Conservation (phyloP, 2,113 vertebrate species). For the Bufo gargarizans region DNA sequence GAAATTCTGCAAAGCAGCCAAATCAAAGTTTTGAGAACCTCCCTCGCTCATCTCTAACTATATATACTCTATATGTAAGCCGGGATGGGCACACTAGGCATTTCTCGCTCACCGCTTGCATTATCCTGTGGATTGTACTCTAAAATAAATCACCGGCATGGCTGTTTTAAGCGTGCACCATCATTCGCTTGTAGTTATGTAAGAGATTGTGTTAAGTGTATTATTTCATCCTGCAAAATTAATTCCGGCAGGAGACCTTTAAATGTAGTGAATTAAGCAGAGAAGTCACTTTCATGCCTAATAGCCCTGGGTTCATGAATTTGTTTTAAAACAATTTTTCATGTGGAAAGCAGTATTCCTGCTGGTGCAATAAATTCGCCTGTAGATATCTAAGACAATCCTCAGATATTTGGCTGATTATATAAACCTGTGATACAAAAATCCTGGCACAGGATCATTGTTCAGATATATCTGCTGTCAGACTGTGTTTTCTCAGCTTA, state of each 20-base stretch:
- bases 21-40: too few relatives aligned
- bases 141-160: background rate
- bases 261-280: conserved; percentile 48
- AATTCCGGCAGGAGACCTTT: background rate
- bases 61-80: background rate
- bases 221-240: conserved; percentile 12
- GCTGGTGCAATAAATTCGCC: conserved; percentile 44
- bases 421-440: conserved; percentile 35
- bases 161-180: background rate
- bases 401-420: conserved; percentile 45
- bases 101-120: background rate
- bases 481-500: background rate
- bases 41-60: background rate
- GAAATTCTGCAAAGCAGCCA: too few relatives aligned
- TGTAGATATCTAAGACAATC: conserved; percentile 34
- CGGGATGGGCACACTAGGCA: background rate
- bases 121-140: background rate
- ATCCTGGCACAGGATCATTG: conserved; percentile 11
- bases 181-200: conserved; percentile 8
- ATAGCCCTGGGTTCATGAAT: conserved; percentile 49
- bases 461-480: conserved; percentile 12
- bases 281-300: conserved; percentile 58
- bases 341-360: conserved; percentile 52
- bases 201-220: conserved; percentile 25
- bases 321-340: conserved; percentile 54